Percentiles rank a stretch among this genome's conserved stretches.
Conservation (phyloP, 2,797 vertebrate genomes). For the Chaenodraco wilsoni region DNA sequence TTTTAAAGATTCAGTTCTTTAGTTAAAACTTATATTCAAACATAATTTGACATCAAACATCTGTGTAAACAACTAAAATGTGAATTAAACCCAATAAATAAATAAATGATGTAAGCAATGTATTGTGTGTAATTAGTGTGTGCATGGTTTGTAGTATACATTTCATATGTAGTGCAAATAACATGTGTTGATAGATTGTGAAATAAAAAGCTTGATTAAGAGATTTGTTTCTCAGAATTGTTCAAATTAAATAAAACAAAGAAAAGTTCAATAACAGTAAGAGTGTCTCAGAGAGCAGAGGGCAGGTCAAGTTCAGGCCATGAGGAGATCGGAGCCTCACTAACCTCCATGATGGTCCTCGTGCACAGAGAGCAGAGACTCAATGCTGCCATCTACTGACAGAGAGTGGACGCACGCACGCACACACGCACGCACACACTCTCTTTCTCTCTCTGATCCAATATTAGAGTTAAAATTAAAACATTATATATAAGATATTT, state of each 20-base stretch:
- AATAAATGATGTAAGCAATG: background rate
- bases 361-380: conserved; percentile 2
- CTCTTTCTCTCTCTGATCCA: too few species aligned
- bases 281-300: conserved; percentile 15
- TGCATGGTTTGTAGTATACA: background rate
- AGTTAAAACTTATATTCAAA: background rate
- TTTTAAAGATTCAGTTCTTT: too few species aligned
- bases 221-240: background rate
- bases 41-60: background rate
- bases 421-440: background rate
- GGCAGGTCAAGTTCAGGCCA: conserved; percentile 85
- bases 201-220: background rate
- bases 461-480: too few species aligned
- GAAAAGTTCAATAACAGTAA: background rate
- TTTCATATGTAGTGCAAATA: background rate
- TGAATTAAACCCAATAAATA: background rate
- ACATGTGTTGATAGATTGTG: background rate
- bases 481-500: background rate
- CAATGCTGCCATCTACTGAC: conserved; percentile 70
- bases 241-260: background rate
- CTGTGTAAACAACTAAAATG: background rate
- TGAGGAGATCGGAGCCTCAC: conserved; percentile 56
- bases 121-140: background rate
- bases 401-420: too few species aligned
- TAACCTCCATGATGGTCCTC: conserved; percentile 39